Evolutionary conservation across 1,140 invertebrate species (phyloP).

Genomic region (Brachionus sp.): DNA sequence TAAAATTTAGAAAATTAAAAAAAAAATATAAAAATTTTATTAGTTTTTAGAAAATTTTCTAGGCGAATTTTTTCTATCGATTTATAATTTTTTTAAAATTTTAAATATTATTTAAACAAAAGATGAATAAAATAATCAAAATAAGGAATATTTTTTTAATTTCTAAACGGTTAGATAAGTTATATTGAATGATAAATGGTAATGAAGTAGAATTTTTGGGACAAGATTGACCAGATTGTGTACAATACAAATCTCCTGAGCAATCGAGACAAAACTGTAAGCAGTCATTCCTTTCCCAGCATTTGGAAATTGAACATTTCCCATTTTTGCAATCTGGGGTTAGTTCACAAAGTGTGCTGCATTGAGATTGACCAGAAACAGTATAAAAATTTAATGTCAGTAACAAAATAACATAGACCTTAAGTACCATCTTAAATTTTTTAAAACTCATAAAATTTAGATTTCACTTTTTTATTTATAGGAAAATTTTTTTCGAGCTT

Average conservation of each 20-base stretch:
- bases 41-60: too few species aligned
- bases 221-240: background rate
- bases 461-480: background rate
- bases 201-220: background rate
- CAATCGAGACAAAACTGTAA: conserved; percentile 12
- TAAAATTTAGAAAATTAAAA: too few species aligned
- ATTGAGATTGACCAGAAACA: background rate
- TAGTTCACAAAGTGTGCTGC: background rate
- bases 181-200: background rate
- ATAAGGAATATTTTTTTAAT: background rate
- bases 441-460: background rate
- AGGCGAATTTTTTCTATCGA: too few species aligned
- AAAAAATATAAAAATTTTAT: too few species aligned
- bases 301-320: background rate
- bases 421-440: background rate
- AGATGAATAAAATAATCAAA: background rate
- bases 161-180: background rate
- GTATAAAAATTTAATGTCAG: background rate
- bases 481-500: background rate
- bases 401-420: background rate
- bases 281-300: background rate
- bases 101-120: background rate
- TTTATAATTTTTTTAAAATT: too few species aligned
- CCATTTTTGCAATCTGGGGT: conserved; percentile 13
- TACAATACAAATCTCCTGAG: background rate